Conservation (phyloP, 2,797 vertebrate species). For the Epinephelus coioides region DNA sequence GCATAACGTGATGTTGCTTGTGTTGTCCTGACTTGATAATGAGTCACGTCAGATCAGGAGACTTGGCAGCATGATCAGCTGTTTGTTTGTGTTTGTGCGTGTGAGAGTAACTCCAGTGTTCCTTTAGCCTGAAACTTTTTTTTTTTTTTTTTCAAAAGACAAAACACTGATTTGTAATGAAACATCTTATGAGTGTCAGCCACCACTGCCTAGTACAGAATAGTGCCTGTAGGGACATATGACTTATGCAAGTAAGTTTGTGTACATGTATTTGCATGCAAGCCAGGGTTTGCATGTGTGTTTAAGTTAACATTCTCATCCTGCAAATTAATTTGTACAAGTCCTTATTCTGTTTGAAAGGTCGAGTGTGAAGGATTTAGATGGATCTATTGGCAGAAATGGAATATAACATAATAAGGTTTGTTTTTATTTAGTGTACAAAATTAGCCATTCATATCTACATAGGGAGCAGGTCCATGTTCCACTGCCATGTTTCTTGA, state of each 20-base stretch:
- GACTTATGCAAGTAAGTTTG: background rate
- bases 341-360: no score
- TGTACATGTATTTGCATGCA: background rate
- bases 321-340: no score
- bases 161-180: background rate
- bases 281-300: background rate
- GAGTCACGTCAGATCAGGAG: conserved; percentile 22
- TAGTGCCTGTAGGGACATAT: background rate
- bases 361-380: no score
- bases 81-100: conserved; percentile 2
- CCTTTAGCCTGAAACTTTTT: no score
- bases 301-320: no score
- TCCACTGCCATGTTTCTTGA: no score
- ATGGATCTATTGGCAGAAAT: no score
- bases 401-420: no score
- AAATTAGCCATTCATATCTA: no score
- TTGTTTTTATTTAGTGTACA: no score
- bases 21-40: conserved; percentile 22
- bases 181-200: conserved; percentile 35
- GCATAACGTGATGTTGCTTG: conserved; percentile 17
- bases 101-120: background rate
- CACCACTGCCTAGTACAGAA: background rate
- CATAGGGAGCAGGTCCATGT: no score
- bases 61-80: background rate
- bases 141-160: no score